Conservation (phyloP, 2,797 vertebrate species). For the Pitangus sulphuratus region DNA sequence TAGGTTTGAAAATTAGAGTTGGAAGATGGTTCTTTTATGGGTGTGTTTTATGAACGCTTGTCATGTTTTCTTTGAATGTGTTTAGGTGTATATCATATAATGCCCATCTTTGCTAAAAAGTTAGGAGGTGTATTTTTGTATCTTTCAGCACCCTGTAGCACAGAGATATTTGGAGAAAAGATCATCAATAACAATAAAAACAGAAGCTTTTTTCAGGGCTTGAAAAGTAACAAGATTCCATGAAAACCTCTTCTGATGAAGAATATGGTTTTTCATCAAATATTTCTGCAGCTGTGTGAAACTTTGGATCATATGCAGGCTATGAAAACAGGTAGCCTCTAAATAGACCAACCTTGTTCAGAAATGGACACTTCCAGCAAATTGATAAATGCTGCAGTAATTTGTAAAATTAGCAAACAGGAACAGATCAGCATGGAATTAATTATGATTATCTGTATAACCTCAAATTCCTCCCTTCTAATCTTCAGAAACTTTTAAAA, state of each 20-base stretch:
- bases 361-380: not conserved
- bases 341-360: not conserved
- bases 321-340: not conserved
- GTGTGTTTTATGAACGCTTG: not conserved
- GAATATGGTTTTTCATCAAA: not conserved
- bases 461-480: not conserved
- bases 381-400: not conserved
- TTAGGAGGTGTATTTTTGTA: not conserved
- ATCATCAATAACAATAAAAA: not conserved
- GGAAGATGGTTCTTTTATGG: not conserved
- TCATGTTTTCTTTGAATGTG: not conserved
- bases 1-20: not conserved
- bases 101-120: not conserved
- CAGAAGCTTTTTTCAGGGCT: not conserved
- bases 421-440: not conserved
- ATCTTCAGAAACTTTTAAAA: not conserved
- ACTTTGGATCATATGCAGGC: not conserved
- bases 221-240: not conserved
- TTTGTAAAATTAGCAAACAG: not conserved
- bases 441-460: not conserved
- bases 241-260: not conserved
- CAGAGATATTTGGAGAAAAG: not conserved
- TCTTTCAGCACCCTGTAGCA: constrained; percentile 4
- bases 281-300: not conserved
- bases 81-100: constrained; percentile 5